A percentile compares a stretch with the other conserved stretches of the same genome.
Conservation (phyloP, 2,113 vertebrate species). For the Oncorhynchus masou region DNA sequence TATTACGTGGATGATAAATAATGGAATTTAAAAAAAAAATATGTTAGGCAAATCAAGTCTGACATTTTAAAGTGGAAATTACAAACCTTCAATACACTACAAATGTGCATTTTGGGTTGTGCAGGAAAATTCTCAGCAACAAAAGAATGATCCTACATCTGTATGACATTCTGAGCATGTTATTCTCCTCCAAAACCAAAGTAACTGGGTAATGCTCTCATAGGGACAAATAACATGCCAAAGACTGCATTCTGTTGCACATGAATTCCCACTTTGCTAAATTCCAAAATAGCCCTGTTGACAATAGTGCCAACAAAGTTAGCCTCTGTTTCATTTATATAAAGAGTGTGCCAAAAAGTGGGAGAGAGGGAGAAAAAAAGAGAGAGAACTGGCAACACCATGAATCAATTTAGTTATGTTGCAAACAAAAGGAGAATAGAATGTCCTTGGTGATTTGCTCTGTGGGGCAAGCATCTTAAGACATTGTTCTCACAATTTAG, state of each 20-base stretch:
- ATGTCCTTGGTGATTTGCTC: not conserved
- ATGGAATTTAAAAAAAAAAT: no score
- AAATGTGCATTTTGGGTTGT: no score
- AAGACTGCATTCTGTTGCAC: not conserved
- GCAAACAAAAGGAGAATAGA: not conserved
- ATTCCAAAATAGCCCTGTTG: not conserved
- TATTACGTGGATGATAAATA: no score
- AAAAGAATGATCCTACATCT: no score
- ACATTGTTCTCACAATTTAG: no score
- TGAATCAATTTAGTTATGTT: not conserved
- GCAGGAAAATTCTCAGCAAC: no score
- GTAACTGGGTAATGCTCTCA: not conserved
- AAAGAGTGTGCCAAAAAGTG: not conserved
- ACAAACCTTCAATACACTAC: no score
- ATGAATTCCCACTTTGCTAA: not conserved
- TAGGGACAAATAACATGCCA: not conserved
- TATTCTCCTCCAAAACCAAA: not conserved
- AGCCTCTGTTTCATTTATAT: not conserved
- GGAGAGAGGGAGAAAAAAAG: not conserved
- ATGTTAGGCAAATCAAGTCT: no score
- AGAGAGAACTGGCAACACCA: not conserved
- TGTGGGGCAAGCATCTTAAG: no score
- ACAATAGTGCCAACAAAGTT: not conserved
- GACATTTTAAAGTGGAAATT: no score
- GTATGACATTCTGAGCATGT: not conserved